Conservation (phyloP, 2,113 vertebrate species). For the Spea bombifrons region DNA sequence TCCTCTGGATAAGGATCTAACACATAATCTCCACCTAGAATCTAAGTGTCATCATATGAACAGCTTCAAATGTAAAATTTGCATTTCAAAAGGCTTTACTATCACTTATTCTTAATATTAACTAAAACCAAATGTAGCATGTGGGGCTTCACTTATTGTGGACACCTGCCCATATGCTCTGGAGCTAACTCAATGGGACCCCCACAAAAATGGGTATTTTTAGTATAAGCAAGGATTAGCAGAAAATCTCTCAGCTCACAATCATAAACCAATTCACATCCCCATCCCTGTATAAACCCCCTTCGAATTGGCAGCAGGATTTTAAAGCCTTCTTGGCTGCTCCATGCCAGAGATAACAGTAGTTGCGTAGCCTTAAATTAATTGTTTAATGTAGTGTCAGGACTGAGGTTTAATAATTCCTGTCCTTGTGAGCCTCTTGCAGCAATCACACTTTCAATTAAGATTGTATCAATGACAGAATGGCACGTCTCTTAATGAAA, state of each 20-base stretch:
- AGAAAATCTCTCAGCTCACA: not conserved
- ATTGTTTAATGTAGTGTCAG: constrained; percentile 47
- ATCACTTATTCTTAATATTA: too few relatives aligned
- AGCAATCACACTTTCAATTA: constrained; percentile 47
- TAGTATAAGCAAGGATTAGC: not conserved
- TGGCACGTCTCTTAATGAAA: constrained; percentile 42
- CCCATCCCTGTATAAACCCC: not conserved
- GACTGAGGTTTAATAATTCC: constrained; percentile 42
- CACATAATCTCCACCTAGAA: too few relatives aligned
- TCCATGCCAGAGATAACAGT: constrained; percentile 36
- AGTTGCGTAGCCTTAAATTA: constrained; percentile 41
- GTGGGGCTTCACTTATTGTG: too few relatives aligned
- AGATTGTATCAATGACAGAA: constrained; percentile 42
- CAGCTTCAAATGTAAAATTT: too few relatives aligned
- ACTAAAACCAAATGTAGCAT: too few relatives aligned
- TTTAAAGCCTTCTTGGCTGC: not conserved
- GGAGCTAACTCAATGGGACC: too few relatives aligned
- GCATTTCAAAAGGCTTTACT: too few relatives aligned
- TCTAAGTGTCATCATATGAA: too few relatives aligned
- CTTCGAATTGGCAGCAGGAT: not conserved
- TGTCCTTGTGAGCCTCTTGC: constrained; percentile 40
- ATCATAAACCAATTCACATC: not conserved
- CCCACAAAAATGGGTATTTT: too few relatives aligned
- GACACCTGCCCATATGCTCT: too few relatives aligned
- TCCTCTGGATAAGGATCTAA: too few relatives aligned